Evolutionary conservation across 2,113 vertebrate species (phyloP).

Genomic region (Scolopax mira): DNA sequence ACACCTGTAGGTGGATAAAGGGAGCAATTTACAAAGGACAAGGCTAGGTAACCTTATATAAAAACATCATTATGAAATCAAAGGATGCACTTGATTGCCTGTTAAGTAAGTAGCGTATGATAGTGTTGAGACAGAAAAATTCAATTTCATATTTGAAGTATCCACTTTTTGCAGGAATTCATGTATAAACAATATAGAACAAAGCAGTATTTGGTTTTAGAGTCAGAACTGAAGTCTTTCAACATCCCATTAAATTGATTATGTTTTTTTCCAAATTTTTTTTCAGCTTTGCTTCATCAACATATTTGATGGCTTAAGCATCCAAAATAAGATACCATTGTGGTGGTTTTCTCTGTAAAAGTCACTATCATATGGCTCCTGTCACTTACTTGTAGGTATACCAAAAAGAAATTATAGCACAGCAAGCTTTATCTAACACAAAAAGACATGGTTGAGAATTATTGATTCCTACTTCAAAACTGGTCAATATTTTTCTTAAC

Average conservation of each 20-base stretch:
- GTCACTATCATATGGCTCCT: background rate
- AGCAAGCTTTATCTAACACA: background rate
- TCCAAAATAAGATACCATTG: background rate
- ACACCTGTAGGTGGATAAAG: background rate
- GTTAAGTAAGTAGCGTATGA: background rate
- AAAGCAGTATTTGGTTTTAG: background rate
- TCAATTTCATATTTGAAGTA: background rate
- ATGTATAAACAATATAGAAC: background rate
- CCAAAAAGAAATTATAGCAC: background rate
- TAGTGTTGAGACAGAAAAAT: background rate
- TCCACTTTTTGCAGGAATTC: background rate
- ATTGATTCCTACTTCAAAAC: background rate
- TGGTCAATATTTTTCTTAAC: background rate
- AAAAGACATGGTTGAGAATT: background rate
- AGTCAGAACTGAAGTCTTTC: background rate
- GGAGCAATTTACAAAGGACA: background rate
- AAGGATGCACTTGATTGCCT: background rate
- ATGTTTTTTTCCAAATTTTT: background rate
- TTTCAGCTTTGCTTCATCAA: background rate
- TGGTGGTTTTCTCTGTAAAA: background rate
- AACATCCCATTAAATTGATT: background rate
- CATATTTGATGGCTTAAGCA: background rate
- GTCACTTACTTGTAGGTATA: background rate
- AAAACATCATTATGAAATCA: background rate
- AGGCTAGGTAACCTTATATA: background rate